A percentile compares a stretch with the other conserved stretches of the same genome.
Conservation (phyloP, 1,140 invertebrate species). For the Drosophila subpulchrella region DNA sequence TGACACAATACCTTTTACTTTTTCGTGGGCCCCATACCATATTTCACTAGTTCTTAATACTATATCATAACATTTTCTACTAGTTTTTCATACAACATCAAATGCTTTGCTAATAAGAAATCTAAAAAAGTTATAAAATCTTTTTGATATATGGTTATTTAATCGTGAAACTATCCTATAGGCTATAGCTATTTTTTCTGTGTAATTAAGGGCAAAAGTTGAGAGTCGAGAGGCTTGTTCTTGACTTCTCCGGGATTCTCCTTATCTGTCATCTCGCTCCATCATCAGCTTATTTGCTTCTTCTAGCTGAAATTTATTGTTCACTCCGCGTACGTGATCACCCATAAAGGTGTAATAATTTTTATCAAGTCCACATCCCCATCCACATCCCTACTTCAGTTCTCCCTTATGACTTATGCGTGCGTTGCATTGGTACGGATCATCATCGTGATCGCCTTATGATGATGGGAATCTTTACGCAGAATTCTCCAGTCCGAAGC, state of each 20-base stretch:
- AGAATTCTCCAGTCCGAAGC: constrained; percentile 56
- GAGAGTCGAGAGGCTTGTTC: constrained; percentile 14
- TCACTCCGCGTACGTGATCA: constrained; percentile 71
- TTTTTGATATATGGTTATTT: neutral
- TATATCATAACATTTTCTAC: neutral
- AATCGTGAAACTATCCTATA: neutral
- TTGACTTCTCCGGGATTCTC: constrained; percentile 15
- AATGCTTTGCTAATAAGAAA: neutral
- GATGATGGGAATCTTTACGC: constrained; percentile 71
- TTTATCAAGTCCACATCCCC: constrained; percentile 66
- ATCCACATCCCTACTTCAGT: constrained; percentile 4
- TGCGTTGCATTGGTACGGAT: constrained; percentile 59
- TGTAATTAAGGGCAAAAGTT: constrained; percentile 25
- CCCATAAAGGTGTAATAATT: constrained; percentile 83
- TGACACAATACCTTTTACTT: constrained; percentile 14
- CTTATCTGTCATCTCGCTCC: constrained; percentile 37
- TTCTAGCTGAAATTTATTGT: constrained; percentile 76
- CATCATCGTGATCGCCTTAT: constrained; percentile 13
- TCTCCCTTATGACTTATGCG: constrained; percentile 73
- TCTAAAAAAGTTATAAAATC: neutral
- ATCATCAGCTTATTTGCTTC: constrained; percentile 63
- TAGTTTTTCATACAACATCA: neutral
- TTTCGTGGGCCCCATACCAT: neutral
- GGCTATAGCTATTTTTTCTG: neutral
- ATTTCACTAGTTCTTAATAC: neutral